A percentile compares a stretch with the other conserved stretches of the same genome.
Conservation (phyloP, 2,113 vertebrate genomes). For the Oncorhynchus nerka region DNA sequence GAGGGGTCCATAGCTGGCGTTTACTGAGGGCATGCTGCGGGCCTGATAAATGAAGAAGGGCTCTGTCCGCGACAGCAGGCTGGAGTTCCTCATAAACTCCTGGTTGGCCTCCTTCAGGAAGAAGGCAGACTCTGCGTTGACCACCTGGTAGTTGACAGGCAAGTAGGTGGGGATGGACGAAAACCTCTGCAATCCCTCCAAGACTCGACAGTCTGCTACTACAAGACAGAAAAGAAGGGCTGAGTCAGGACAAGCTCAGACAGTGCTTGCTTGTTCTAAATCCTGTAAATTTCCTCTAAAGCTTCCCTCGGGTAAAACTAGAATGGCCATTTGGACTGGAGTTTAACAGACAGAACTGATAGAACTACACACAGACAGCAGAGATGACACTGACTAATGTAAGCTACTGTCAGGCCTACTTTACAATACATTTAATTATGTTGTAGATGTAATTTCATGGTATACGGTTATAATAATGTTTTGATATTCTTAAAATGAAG, state of each 20-base stretch:
- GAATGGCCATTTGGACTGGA: neutral
- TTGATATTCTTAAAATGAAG: no score
- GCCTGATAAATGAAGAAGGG: slow-evolving; percentile 87
- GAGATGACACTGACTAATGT: no score
- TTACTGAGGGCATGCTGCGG: slow-evolving; percentile 76
- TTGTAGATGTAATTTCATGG: neutral
- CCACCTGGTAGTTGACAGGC: slow-evolving; percentile 86
- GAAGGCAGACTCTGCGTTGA: slow-evolving; percentile 80
- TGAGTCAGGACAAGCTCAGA: slow-evolving; percentile 28
- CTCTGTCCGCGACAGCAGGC: slow-evolving; percentile 83
- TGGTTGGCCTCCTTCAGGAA: slow-evolving; percentile 88
- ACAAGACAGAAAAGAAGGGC: slow-evolving; percentile 50
- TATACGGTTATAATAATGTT: neutral
- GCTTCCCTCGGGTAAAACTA: slow-evolving; percentile 1
- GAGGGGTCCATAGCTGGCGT: slow-evolving; percentile 87
- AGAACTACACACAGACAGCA: neutral
- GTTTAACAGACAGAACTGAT: neutral
- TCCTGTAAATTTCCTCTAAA: neutral
- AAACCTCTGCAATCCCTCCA: slow-evolving; percentile 80
- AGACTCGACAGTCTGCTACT: slow-evolving; percentile 80
- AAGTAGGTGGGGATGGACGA: slow-evolving; percentile 87
- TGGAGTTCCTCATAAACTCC: slow-evolving; percentile 87
- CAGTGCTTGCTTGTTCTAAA: neutral
- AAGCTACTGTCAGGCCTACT: neutral
- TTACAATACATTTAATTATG: neutral